Percentiles rank a stretch among this genome's conserved stretches.
Conservation (phyloP, 2,113 vertebrate species). For the Nettapus auritus region DNA sequence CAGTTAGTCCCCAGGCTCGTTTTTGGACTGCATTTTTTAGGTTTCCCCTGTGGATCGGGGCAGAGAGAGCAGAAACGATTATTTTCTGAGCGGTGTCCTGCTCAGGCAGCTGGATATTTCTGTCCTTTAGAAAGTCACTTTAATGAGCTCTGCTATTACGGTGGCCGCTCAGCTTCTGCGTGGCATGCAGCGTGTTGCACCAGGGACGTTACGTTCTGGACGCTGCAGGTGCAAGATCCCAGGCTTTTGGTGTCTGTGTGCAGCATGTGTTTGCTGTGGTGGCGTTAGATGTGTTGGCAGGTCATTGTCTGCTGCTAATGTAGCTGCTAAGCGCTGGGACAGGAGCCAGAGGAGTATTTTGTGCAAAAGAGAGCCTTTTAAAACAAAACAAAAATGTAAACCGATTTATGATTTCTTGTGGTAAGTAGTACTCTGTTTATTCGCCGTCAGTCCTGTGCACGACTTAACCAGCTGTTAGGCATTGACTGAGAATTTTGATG, state of each 20-base stretch:
- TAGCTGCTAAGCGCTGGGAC: background rate
- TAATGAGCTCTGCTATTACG: background rate
- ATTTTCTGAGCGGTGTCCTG: background rate
- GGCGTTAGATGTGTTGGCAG: constrained; percentile 8
- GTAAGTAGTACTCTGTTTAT: background rate
- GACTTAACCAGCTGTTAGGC: background rate
- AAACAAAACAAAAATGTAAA: background rate
- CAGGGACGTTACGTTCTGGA: background rate
- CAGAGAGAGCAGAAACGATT: background rate
- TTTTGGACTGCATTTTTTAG: background rate
- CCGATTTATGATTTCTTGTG: background rate
- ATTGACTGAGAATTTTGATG: background rate
- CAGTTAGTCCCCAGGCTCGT: background rate
- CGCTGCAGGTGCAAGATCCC: constrained; percentile 4
- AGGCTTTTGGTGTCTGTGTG: background rate
- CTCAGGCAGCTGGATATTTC: background rate
- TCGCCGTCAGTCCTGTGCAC: background rate
- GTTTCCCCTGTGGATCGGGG: background rate
- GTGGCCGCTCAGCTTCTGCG: background rate
- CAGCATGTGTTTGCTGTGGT: constrained; percentile 33
- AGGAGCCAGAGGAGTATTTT: constrained; percentile 11
- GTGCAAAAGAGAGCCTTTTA: background rate
- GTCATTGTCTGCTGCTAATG: background rate
- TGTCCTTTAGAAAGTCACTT: background rate
- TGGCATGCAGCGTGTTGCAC: background rate